phyloP scores from a whole-genome alignment of 2,113 vertebrate genomes.

The Saccopteryx bilineata region DNA sequence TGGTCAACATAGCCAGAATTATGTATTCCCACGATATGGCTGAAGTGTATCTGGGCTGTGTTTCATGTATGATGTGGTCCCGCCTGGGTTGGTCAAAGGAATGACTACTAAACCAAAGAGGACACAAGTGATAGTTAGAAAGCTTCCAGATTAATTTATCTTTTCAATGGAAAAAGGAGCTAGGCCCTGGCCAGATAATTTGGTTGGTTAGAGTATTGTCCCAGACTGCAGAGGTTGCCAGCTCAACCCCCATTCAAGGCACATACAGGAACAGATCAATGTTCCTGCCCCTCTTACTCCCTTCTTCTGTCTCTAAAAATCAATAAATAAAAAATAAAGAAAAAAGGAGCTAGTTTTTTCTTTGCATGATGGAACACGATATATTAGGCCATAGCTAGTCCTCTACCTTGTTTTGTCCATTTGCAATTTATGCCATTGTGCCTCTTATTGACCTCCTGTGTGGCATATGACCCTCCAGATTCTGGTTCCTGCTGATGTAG shows the following conservation, averaged over 20 bases:
- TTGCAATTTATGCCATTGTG: background rate
- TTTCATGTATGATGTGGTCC: constrained; percentile 34
- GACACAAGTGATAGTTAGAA: background rate
- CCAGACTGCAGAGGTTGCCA: too few relatives aligned
- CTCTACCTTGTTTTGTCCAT: background rate
- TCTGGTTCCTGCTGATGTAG: constrained; percentile 3
- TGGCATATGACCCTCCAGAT: constrained; percentile 24
- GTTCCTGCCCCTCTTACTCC: too few relatives aligned
- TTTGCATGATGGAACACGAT: background rate
- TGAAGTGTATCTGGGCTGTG: constrained; percentile 14
- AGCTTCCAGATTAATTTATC: background rate
- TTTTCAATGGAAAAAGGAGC: constrained; percentile 39
- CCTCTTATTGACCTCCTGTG: background rate
- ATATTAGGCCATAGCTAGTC: background rate
- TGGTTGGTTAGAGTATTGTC: too few relatives aligned
- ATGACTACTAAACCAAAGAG: constrained; percentile 3
- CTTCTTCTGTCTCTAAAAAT: too few relatives aligned
- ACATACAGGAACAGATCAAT: too few relatives aligned
- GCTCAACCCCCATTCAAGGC: too few relatives aligned
- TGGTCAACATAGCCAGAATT: background rate
- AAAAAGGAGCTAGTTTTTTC: too few relatives aligned
- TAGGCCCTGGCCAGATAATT: background rate
- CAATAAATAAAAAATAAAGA: too few relatives aligned
- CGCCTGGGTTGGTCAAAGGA: background rate
- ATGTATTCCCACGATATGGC: background rate